Percentiles rank a stretch among this genome's conserved stretches.
Evolutionary conservation across 2,888 invertebrate genomes (phyloP).

Genomic region (Belgica antarctica): DNA sequence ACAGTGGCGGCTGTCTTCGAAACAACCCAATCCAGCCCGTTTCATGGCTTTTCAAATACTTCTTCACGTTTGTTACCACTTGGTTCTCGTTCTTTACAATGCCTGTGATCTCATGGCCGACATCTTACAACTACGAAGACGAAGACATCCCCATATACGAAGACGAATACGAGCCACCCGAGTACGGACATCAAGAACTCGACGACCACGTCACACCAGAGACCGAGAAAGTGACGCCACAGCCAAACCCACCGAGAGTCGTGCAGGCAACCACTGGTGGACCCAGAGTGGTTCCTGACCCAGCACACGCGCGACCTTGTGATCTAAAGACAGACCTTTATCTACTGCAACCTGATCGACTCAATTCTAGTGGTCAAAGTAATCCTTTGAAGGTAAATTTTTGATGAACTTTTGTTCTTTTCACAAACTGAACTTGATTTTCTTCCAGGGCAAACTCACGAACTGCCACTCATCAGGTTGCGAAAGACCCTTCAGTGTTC

Average conservation of each 20-base stretch:
- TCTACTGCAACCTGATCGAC: conserved; percentile 74
- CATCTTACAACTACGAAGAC: conserved; percentile 47
- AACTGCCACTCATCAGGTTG: conserved; percentile 86
- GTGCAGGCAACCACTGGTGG: conserved; percentile 51
- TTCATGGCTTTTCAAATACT: conserved; percentile 52
- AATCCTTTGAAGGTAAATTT: conserved; percentile 69
- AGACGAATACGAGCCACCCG: conserved; percentile 40
- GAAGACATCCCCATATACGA: conserved; percentile 49
- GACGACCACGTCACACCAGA: conserved; percentile 50
- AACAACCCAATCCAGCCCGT: conserved; percentile 50
- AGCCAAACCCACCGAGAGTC: conserved; percentile 52
- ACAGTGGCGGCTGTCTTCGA: conserved; percentile 47
- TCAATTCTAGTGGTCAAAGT: conserved; percentile 73
- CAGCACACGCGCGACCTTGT: conserved; percentile 70
- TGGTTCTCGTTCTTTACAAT: conserved; percentile 53
- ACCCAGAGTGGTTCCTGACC: conserved; percentile 57
- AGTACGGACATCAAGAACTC: conserved; percentile 8
- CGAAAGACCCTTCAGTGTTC: conserved; percentile 88
- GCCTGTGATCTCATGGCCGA: conserved; percentile 53
- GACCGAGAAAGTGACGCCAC: conserved; percentile 50
- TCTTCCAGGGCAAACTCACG: conserved; percentile 67
- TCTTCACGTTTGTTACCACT: conserved; percentile 50
- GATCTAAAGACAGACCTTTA: conserved; percentile 86
- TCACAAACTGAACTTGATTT: background rate
- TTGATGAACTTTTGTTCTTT: conserved; percentile 30